Base-by-base conservation (phyloP, 2,888 invertebrate species). In the Autographa pulchrina region DNA sequence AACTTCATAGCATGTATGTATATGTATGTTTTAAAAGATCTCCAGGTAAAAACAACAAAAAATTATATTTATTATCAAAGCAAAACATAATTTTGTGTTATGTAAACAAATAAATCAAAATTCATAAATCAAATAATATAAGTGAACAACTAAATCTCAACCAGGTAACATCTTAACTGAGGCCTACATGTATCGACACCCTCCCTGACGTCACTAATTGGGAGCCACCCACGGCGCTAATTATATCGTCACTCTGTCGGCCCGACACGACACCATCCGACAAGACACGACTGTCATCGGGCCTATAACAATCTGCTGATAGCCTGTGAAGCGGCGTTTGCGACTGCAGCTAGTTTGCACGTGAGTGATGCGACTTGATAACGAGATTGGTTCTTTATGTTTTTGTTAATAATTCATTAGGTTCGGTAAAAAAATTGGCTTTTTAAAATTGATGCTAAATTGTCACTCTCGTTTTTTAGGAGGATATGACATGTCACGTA, bases 181-280 rank as follows among this genome's bases (percentile, higher is more conserved):
- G n/a, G 0, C 14, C 54, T 43, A 62, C 13, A 9, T 35, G 7
- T 18, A 13, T 20, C 31, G 60, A 4, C 31, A 11, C 11, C 13
- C 41, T 20, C 16, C 58, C 41, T 20, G 70, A 65, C 67, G 65
- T 71, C 69, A 52, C 71, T 77, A 77, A 78, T 77, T 75, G 77
- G 61, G 8, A 41, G 65, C 78, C 78, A 78, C 78, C 78, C 78
- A 78, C 80, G 77, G 58, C 6, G 78, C 79, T 78, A 72, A 78
- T 80, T 70, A 80, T 67, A 52, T 63, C 56, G 70, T 73, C 78
- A 76, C 65, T 65, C 18, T 60, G 67, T 65, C 43, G 48, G 38
- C 7, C 25, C 48, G 63, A 66, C 78, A 25, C 25, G 2, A 25
- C 25, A 25, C n/a, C n/a, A n/a, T n/a, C n/a, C 25, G 25, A 25